Evolutionary conservation across 2,888 invertebrate species (phyloP), one percentile per base, ranked within the genome.

Genomic region (Griposia aprilina): DNA sequence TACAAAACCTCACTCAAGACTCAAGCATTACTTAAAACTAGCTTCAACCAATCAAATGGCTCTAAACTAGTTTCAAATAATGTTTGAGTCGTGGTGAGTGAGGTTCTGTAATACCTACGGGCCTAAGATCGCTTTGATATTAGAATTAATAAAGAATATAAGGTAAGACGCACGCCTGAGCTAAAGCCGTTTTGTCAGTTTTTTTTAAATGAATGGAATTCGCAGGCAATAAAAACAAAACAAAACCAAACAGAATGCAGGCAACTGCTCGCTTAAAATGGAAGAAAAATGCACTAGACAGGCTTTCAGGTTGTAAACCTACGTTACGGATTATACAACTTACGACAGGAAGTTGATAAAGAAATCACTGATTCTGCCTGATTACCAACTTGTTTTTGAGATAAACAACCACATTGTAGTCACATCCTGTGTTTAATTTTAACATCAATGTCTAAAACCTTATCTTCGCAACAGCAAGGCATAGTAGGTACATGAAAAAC

Each of bases 361-460:
- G n/a, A 36, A 59, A 36, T 52, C 41, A 65, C 15, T 45, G 45
- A 65, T 80, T 52, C 50, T 17, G 50, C 20, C 2, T 48, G 50
- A 50, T 45, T n/a, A 20, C 36, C n/a, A 23, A 69, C 36, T 63
- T 17, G 30, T 59, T 30, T 52, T 59, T 65, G 8, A 57, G 55
- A 63, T 63, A 63, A 30, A 62, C 7, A 8, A 70, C 55, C 80
- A 57, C 73, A 65, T 78, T 80, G 48, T 50, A 23, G 15, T 20
- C 57, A 50, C 80, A 57, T 80, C 41, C 67, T 66, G 30, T 68
- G 30, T 57, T 17, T 17, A 67, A 62, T 74, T 81, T 63, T 59
- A 69, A 23, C 30, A 17, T 41, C 70, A 59, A 65, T 65, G 2
- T 36, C 41, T 59, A 80, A 52, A 78, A n/a, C n/a, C 11, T 70